These are phyloP conservation scores for Sphaeridia pumilis DNA, from an alignment of 2,888 invertebrate species.

Conservation along the genomic window DNA sequence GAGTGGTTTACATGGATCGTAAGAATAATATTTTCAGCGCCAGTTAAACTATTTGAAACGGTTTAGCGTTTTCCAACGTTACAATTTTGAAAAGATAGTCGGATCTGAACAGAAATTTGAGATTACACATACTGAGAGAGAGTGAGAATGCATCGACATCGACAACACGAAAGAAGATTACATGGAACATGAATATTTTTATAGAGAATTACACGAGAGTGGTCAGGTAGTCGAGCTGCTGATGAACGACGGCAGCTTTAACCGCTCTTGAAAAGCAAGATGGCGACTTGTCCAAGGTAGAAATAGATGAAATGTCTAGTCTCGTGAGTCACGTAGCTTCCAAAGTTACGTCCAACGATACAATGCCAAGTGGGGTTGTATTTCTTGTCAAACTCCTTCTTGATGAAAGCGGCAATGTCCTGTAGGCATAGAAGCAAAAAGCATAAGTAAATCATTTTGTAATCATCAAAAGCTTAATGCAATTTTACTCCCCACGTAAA, in stretches of 20 bases:
- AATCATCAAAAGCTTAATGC: background rate
- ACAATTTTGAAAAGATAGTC: too few species aligned
- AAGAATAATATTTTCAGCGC: too few species aligned
- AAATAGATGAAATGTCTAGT: constrained; percentile 99
- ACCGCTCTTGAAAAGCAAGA: constrained; percentile 97
- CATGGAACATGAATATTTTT: too few species aligned
- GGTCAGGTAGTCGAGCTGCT: background rate
- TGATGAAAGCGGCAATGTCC: constrained; percentile 98
- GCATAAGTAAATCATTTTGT: too few species aligned
- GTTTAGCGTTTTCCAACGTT: too few species aligned
- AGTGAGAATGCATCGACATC: too few species aligned
- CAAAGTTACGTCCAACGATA: constrained; percentile 97
- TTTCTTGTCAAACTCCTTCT: constrained; percentile 99
- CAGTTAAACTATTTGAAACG: too few species aligned
- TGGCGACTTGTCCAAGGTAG: constrained; percentile 97
- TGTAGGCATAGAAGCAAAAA: constrained; percentile 41
- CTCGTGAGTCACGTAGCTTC: constrained; percentile 96
- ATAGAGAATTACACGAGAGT: background rate
- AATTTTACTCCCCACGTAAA: background rate
- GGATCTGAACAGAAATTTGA: too few species aligned
- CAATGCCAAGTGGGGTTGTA: constrained; percentile 99
- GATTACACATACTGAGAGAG: too few species aligned
- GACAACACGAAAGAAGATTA: too few species aligned
- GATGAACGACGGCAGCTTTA: constrained; percentile 45
- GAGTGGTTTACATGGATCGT: too few species aligned